Conservation (phyloP, 2,113 vertebrate species). For the Ginglymostoma cirratum region DNA sequence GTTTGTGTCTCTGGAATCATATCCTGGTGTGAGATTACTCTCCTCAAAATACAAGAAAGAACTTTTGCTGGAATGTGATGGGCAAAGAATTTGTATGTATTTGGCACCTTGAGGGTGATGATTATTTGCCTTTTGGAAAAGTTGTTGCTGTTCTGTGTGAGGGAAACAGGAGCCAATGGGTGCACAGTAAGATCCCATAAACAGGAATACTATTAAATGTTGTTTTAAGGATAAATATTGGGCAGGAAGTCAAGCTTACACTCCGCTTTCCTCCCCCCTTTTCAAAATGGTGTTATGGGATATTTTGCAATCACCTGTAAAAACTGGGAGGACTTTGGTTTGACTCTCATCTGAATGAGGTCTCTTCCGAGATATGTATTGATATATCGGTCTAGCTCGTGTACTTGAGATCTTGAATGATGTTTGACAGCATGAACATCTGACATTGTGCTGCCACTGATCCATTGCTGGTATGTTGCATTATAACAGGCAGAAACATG, state of each 20-base stretch:
- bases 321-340: not conserved
- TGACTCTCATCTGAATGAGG: not conserved
- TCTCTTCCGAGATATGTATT: not conserved
- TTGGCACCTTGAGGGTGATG: not conserved
- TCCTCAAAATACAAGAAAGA: not conserved
- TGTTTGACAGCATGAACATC: not conserved
- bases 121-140: not conserved
- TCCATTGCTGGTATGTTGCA: not conserved
- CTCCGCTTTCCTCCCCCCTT: no score
- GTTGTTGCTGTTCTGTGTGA: not conserved
- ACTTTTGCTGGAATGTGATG: not conserved
- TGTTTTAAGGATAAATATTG: not conserved
- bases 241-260: not conserved
- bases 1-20: not conserved
- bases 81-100: not conserved
- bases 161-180: not conserved
- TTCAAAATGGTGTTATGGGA: not conserved
- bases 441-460: not conserved
- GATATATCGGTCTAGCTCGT: not conserved
- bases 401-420: not conserved
- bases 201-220: not conserved
- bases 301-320: not conserved
- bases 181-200: not conserved
- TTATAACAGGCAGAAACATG: not conserved
- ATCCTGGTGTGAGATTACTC: not conserved